phyloP scores from a whole-genome alignment of 1,140 invertebrate species.

The Solen grandis region DNA sequence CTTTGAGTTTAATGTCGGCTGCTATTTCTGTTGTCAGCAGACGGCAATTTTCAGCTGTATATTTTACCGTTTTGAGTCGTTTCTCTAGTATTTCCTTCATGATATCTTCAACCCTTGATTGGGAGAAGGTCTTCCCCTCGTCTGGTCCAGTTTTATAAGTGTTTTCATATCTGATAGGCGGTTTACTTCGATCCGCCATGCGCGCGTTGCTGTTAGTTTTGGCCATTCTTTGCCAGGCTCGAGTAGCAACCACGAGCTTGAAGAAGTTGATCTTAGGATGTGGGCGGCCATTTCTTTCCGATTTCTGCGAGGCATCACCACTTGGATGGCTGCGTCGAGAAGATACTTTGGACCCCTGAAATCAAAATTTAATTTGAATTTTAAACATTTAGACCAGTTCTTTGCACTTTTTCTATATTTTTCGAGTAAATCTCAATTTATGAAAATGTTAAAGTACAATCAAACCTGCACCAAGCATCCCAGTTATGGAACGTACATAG shows the following conservation, averaged over 20 bases:
- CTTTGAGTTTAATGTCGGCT: constrained; percentile 62
- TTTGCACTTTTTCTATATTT: no score
- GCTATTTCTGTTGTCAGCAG: constrained; percentile 50
- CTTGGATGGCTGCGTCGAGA: constrained; percentile 29
- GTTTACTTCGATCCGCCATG: background rate
- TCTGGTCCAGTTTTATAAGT: constrained; percentile 60
- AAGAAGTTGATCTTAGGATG: constrained; percentile 49
- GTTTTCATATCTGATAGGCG: constrained; percentile 39
- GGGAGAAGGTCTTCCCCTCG: constrained; percentile 37
- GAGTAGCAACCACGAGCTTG: constrained; percentile 36
- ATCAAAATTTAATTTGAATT: no score
- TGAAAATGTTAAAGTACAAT: no score
- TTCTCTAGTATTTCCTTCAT: constrained; percentile 56
- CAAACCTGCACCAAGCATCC: no score
- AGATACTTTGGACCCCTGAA: constrained; percentile 47
- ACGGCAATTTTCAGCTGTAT: constrained; percentile 38
- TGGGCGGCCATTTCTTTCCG: constrained; percentile 18
- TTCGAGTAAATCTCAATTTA: no score
- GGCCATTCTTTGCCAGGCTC: constrained; percentile 37
- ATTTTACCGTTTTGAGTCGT: constrained; percentile 46
- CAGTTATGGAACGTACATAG: no score
- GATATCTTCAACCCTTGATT: constrained; percentile 48
- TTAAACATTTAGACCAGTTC: no score
- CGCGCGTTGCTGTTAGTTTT: constrained; percentile 1
- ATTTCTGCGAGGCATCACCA: constrained; percentile 27